Percentiles rank a stretch among this genome's conserved stretches.
These are phyloP conservation scores for Nipponacmea schrenckii DNA, from an alignment of 2,888 invertebrate species.

Conservation along the genomic window DNA sequence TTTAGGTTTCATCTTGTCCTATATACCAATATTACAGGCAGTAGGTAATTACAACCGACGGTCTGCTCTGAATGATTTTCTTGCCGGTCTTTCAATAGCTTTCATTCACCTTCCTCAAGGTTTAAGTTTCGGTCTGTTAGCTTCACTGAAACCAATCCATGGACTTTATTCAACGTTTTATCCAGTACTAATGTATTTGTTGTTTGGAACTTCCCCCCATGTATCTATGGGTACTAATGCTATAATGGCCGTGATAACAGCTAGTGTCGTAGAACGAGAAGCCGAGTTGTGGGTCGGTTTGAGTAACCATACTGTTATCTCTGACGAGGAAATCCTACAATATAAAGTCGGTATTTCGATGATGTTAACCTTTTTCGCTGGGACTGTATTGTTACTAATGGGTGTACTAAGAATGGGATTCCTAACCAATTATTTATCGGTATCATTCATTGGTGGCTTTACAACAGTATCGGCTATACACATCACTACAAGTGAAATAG, in stretches of 20 bases:
- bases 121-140: constrained; percentile 56
- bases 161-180: constrained; percentile 58
- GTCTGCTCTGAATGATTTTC: constrained; percentile 43
- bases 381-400: constrained; percentile 39
- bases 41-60: constrained; percentile 13
- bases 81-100: constrained; percentile 56
- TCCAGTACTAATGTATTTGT: constrained; percentile 49
- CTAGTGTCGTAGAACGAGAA: constrained; percentile 41
- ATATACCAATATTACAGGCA: constrained; percentile 13
- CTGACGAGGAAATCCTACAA: constrained; percentile 25
- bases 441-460: constrained; percentile 55
- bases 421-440: constrained; percentile 45
- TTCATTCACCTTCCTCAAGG: constrained; percentile 63
- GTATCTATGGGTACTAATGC: constrained; percentile 59
- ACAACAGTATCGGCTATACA: constrained; percentile 51
- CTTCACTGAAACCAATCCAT: constrained; percentile 47
- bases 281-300: constrained; percentile 10
- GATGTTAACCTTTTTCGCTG: constrained; percentile 36
- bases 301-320: constrained; percentile 6
- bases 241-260: constrained; percentile 55
- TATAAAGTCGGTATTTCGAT: constrained; percentile 45
- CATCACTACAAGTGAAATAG: constrained; percentile 41
- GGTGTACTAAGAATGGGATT: constrained; percentile 45
- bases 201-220: constrained; percentile 55
- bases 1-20: neutral